Percentiles rank a stretch among this genome's conserved stretches.
Conservation (phyloP, 2,797 vertebrate species). For the Cryptoblepharus egeriae region DNA sequence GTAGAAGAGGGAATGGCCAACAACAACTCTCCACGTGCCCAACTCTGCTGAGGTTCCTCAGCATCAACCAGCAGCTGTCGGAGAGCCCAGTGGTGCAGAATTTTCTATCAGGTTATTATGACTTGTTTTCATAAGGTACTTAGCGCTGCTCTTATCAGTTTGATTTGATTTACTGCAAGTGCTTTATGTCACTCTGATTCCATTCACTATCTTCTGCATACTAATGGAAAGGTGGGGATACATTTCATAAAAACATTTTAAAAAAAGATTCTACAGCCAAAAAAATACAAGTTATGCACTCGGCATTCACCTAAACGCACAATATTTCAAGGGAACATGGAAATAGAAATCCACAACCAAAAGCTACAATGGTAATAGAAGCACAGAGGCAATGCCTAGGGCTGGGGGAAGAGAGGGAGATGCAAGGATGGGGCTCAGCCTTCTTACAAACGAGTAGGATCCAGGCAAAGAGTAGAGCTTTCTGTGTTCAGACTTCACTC, state of each 20-base stretch:
- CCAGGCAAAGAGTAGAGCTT: neutral
- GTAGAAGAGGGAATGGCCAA: neutral
- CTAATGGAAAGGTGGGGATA: conserved; percentile 1
- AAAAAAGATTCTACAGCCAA: neutral
- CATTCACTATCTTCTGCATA: neutral
- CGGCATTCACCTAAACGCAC: neutral
- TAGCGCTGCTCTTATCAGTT: neutral
- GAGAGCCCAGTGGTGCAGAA: neutral
- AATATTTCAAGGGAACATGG: too few species aligned
- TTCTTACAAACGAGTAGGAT: neutral
- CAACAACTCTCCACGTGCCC: too few species aligned
- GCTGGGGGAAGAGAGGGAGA: neutral
- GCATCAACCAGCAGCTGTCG: neutral
- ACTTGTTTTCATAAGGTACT: neutral
- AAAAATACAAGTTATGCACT: neutral
- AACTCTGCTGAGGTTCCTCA: neutral
- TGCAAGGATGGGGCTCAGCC: neutral
- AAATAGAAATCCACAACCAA: too few species aligned
- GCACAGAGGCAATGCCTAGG: too few species aligned
- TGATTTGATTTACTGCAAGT: conserved; percentile 8
- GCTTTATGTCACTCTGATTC: neutral
- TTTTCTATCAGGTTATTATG: neutral
- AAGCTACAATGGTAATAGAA: too few species aligned
- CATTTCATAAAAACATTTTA: neutral
- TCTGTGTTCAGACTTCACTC: neutral